A percentile compares a stretch with the other conserved stretches of the same genome.
These are phyloP conservation scores for Charanyca ferruginea DNA, from an alignment of 2,888 invertebrate species.

Conservation along the genomic window DNA sequence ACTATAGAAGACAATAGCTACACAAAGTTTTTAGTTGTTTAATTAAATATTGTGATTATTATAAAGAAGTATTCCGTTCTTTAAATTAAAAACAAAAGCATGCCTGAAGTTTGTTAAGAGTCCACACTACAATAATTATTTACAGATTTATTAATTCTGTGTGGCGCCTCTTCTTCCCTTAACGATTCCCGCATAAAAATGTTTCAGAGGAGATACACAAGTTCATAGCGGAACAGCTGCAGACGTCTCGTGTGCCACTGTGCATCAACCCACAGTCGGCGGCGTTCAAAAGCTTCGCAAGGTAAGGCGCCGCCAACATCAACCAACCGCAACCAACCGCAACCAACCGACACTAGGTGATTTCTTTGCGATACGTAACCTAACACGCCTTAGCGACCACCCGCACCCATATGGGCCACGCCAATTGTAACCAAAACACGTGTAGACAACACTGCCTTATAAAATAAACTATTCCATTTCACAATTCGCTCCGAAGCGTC, in stretches of 20 bases:
- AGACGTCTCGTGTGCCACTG: conserved; percentile 98
- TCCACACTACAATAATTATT: no score
- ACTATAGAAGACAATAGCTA: no score
- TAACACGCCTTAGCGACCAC: conserved; percentile 84
- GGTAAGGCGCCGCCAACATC: conserved; percentile 94
- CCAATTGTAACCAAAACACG: conserved; percentile 65
- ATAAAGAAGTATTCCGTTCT: no score
- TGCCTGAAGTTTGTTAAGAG: no score
- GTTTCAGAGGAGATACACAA: conserved; percentile 99
- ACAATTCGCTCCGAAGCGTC: conserved; percentile 28
- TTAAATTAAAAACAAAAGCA: no score
- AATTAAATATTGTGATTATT: no score
- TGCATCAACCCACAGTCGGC: conserved; percentile 99
- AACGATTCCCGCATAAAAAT: conserved; percentile 10
- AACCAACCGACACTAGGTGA: conserved; percentile 90
- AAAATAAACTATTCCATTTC: background rate
- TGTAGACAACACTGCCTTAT: conserved; percentile 75
- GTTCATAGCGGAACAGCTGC: conserved; percentile 99
- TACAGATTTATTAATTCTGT: background rate
- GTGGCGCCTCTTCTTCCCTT: background rate
- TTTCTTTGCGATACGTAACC: conserved; percentile 90
- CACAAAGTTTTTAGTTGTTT: no score
- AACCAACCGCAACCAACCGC: conserved; percentile 84
- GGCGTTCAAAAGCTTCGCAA: conserved; percentile 99
- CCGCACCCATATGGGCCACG: conserved; percentile 86